A percentile compares a stretch with the other conserved stretches of the same genome.
Conservation (phyloP, 2,888 invertebrate genomes). For the Herminia tarsipennalis region DNA sequence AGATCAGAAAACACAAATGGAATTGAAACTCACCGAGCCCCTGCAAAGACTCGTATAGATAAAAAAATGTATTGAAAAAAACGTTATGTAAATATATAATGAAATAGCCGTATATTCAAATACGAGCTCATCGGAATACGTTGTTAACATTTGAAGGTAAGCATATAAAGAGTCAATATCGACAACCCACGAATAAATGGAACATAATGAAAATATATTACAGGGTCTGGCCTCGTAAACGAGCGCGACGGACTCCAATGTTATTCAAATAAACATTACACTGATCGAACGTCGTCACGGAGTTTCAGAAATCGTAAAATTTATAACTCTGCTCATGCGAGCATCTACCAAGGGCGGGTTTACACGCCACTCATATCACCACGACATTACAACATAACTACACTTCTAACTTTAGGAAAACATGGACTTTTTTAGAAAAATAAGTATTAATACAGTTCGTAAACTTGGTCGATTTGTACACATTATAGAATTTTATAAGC, state of each 20-base stretch:
- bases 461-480: no score
- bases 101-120: conserved; percentile 60
- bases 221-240: conserved; percentile 69
- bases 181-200: conserved; percentile 72
- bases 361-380: conserved; percentile 4
- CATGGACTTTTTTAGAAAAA: no score
- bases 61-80: conserved; percentile 41
- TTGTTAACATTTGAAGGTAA: conserved; percentile 73
- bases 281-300: conserved; percentile 67
- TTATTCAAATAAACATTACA: conserved; percentile 78
- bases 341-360: conserved; percentile 38
- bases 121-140: conserved; percentile 55
- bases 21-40: conserved; percentile 27
- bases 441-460: no score
- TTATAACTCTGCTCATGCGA: conserved; percentile 61
- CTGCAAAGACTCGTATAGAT: conserved; percentile 32
- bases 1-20: conserved; percentile 19
- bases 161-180: conserved; percentile 73
- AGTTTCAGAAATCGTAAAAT: conserved; percentile 72
- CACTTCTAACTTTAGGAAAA: no score
- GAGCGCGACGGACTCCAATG: conserved; percentile 64
- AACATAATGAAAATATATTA: conserved; percentile 81
- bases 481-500: no score
- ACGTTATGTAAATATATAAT: conserved; percentile 69
- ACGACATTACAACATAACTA: no score